Conservation (phyloP, 2,797 vertebrate species). For the Botia almorhae region DNA sequence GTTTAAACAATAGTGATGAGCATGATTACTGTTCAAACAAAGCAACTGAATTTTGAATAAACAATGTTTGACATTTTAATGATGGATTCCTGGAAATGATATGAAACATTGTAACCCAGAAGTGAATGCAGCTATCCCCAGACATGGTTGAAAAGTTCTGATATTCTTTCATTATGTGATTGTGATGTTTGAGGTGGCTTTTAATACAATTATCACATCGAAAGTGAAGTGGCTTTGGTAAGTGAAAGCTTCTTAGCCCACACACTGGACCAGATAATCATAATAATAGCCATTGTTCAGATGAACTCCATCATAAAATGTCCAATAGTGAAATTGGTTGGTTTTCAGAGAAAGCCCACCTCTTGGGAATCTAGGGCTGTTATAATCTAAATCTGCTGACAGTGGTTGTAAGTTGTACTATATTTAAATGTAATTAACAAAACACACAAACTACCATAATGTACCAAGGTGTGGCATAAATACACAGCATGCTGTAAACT, state of each 20-base stretch:
- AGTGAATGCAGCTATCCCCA: constrained; percentile 57
- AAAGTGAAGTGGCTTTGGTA: constrained; percentile 68
- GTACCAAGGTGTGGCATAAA: too few species aligned
- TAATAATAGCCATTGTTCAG: constrained; percentile 35
- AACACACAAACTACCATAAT: too few species aligned
- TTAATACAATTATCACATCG: constrained; percentile 71
- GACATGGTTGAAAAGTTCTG: constrained; percentile 60
- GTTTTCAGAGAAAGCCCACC: background rate
- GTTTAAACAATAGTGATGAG: background rate
- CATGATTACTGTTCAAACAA: constrained; percentile 23
- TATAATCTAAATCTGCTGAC: too few species aligned
- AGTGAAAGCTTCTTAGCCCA: constrained; percentile 58
- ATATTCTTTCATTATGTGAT: constrained; percentile 50
- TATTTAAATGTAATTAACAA: too few species aligned
- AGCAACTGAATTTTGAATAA: background rate
- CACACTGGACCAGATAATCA: constrained; percentile 55
- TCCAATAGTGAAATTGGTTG: background rate
- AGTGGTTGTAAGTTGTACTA: too few species aligned
- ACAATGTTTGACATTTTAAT: constrained; percentile 6
- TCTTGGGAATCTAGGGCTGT: background rate
- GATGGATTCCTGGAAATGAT: constrained; percentile 11
- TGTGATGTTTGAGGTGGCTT: constrained; percentile 55
- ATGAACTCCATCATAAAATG: constrained; percentile 35
- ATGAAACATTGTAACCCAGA: constrained; percentile 49
- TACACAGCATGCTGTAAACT: too few species aligned